phyloP scores from a whole-genome alignment of 2,888 invertebrate genomes.

The Hyppa rectilinea region DNA sequence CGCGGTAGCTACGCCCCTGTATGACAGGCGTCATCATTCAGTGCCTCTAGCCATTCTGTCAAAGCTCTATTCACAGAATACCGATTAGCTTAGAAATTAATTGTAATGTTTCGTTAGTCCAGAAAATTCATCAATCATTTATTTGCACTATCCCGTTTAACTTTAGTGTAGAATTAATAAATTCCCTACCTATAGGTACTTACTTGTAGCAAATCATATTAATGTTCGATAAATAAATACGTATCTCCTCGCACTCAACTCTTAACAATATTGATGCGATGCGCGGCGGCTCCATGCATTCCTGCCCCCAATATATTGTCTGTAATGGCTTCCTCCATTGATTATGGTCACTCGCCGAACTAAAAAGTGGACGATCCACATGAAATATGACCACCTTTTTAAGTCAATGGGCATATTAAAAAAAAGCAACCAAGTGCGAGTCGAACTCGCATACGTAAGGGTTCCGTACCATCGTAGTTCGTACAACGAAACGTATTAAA shows the following conservation, averaged over 20 bases:
- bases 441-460: no score
- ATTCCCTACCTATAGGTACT: background rate
- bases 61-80: background rate
- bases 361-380: slow-evolving; percentile 58
- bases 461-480: background rate
- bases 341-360: slow-evolving; percentile 55
- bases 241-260: slow-evolving; percentile 22
- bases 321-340: slow-evolving; percentile 67
- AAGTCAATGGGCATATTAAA: slow-evolving; percentile 62
- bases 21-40: background rate
- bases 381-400: slow-evolving; percentile 65
- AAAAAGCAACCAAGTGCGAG: background rate
- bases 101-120: background rate
- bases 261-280: slow-evolving; percentile 47
- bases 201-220: slow-evolving; percentile 7
- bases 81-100: background rate
- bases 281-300: slow-evolving; percentile 27
- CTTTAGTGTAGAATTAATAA: background rate
- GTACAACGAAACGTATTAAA: no score
- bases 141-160: background rate
- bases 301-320: slow-evolving; percentile 51
- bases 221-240: slow-evolving; percentile 36
- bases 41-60: background rate
- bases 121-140: no score
- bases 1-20: no score